A percentile compares a stretch with the other conserved stretches of the same genome.
Evolutionary conservation across 35 echinoderm and acorn worm species (phyloP).

Genomic region (Acanthaster planci): DNA sequence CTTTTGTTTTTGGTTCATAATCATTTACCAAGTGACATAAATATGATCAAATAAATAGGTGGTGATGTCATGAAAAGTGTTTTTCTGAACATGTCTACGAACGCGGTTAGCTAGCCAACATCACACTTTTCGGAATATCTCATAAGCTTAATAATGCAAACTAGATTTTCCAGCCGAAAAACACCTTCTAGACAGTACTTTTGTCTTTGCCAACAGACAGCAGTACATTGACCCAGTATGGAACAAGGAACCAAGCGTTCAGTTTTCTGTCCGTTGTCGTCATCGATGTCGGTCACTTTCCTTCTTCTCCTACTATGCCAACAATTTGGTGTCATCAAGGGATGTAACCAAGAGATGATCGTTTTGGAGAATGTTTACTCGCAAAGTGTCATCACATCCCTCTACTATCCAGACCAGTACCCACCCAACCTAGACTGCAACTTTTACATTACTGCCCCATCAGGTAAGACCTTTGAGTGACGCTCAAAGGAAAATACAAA

Average conservation of each 20-base stretch:
- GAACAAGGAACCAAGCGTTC: not conserved
- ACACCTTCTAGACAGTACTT: no score
- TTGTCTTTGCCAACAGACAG: not conserved
- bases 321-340: not conserved
- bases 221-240: not conserved
- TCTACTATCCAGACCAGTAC: slow-evolving; percentile 60
- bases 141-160: no score
- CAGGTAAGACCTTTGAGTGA: not conserved
- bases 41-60: no score
- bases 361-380: not conserved
- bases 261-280: not conserved
- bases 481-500: no score
- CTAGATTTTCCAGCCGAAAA: no score
- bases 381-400: slow-evolving; percentile 43
- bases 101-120: no score
- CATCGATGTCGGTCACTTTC: not conserved
- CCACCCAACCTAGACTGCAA: slow-evolving; percentile 45
- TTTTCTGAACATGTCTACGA: no score
- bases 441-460: slow-evolving; percentile 43
- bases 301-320: not conserved
- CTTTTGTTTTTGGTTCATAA: no score
- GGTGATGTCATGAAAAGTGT: no score
- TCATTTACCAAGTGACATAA: no score
- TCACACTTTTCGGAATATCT: no score
- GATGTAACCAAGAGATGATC: not conserved